phyloP scores from a whole-genome alignment of 2,113 vertebrate genomes.

The Athene cunicularia region DNA sequence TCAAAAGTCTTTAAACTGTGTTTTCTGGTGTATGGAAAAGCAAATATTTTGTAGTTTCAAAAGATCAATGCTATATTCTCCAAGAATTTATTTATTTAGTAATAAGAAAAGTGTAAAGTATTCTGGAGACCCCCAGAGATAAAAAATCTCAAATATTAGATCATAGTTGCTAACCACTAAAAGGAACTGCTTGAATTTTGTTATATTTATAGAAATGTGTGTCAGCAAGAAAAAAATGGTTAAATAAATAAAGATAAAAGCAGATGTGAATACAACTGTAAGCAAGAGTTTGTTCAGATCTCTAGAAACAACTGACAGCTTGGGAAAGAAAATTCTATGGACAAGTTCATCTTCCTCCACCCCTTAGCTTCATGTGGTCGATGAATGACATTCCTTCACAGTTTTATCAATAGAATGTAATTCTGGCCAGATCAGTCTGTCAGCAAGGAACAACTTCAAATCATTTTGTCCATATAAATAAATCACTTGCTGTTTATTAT shows the following conservation, averaged over 20 bases:
- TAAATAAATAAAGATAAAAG: conserved; percentile 66
- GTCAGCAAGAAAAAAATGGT: neutral
- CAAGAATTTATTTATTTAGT: neutral
- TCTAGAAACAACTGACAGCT: conserved; percentile 64
- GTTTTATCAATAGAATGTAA: conserved; percentile 76
- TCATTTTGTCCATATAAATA: conserved; percentile 72
- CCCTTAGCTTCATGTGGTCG: conserved; percentile 62
- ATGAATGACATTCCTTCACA: conserved; percentile 70
- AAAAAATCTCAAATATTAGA: neutral
- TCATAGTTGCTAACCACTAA: neutral
- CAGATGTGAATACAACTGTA: conserved; percentile 15
- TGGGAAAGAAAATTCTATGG: conserved; percentile 44
- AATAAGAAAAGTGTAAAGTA: neutral
- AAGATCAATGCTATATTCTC: neutral
- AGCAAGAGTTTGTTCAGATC: conserved; percentile 39
- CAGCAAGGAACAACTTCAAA: conserved; percentile 66
- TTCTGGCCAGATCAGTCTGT: conserved; percentile 71
- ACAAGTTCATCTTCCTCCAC: conserved; percentile 66
- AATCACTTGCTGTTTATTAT: conserved; percentile 67
- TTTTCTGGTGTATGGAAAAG: neutral
- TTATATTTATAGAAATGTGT: neutral
- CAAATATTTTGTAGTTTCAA: neutral
- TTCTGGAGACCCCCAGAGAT: neutral
- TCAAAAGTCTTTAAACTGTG: neutral
- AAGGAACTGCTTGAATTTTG: neutral